Percentiles rank a stretch among this genome's conserved stretches.
These are phyloP conservation scores for Eutolmus rufibarbis DNA, from an alignment of 2,888 invertebrate species.

Conservation along the genomic window DNA sequence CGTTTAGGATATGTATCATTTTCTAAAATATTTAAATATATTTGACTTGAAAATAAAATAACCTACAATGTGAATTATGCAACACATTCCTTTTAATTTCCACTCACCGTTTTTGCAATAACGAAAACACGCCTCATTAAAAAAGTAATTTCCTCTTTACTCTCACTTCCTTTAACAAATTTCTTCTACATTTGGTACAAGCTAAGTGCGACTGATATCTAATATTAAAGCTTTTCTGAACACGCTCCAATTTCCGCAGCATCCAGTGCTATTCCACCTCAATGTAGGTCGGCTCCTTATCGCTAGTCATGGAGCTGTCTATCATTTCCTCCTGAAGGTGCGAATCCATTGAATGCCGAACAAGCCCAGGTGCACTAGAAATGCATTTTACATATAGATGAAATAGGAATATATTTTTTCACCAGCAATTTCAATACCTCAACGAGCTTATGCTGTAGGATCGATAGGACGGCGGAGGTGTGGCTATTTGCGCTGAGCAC, in stretches of 20 bases:
- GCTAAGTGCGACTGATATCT: not conserved
- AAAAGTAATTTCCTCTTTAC: not conserved
- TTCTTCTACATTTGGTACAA: not conserved
- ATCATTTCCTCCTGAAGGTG: not conserved
- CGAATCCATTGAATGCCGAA: not conserved
- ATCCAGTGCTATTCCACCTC: not conserved
- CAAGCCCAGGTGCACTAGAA: not conserved
- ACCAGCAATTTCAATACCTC: constrained; percentile 64
- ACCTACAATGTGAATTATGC: not conserved
- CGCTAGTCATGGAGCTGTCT: not conserved
- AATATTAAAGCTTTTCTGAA: not conserved
- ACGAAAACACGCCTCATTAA: not conserved
- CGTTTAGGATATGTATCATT: too few species aligned
- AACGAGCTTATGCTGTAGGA: constrained; percentile 83
- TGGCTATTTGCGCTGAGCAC: constrained; percentile 60
- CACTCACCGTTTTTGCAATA: not conserved
- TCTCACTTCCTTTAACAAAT: not conserved
- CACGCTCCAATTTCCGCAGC: not conserved
- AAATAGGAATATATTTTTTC: not conserved
- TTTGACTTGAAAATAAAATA: not conserved
- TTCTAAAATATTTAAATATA: too few species aligned
- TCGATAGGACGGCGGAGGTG: constrained; percentile 92
- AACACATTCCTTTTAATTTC: not conserved
- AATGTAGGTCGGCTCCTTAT: not conserved
- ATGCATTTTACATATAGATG: not conserved